Evolutionary conservation across 2,797 vertebrate species (phyloP), one percentile per base, ranked within the genome.

Genomic region (Leptodactylus fallax): DNA sequence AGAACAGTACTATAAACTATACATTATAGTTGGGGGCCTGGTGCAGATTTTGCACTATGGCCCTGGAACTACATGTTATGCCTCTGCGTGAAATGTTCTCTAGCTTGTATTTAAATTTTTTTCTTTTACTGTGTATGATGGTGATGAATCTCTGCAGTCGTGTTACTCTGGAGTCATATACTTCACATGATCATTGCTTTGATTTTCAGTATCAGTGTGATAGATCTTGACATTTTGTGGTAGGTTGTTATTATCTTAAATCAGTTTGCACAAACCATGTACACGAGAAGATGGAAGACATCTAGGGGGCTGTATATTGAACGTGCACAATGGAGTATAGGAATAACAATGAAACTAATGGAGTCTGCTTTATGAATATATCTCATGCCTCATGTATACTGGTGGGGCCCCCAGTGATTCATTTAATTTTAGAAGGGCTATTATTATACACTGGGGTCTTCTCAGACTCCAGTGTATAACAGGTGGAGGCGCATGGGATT

Each of bases 51-150:
- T 36, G 36, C 36, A 36, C 36, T 36, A 4, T 36, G 36, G 36
- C 36, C 36, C 36, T 4, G 4, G 36, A 36, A 36, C 36, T 36
- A 36, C 36, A 36, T 36, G 36, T 36, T 36, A 36, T 36, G 36
- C 36, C 36, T 36, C 2, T 47, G 60, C 91, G 93, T 93, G 94
- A 84, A 91, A 92, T 93, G 91, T 90, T 56, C 92, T 77, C 90
- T 92, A 8, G 91, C 91, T 92, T 92, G 90, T 90, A 90, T 90
- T 76, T 92, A 93, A n/a, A 1, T 90, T 93, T 91, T 94, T 93
- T 91, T 5, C 7, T 77, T 7, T 53, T 23, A n/a, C 49, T 23
- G 21, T 77, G 85, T 49, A 85, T 78, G 27, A 90, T 91, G 91
- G 90, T 0, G 21, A 87, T 90, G 69, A 85, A 27, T 90, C 91